These are phyloP conservation scores for Polyommatus icarus DNA, from an alignment of 2,888 invertebrate species.

Conservation along the genomic window DNA sequence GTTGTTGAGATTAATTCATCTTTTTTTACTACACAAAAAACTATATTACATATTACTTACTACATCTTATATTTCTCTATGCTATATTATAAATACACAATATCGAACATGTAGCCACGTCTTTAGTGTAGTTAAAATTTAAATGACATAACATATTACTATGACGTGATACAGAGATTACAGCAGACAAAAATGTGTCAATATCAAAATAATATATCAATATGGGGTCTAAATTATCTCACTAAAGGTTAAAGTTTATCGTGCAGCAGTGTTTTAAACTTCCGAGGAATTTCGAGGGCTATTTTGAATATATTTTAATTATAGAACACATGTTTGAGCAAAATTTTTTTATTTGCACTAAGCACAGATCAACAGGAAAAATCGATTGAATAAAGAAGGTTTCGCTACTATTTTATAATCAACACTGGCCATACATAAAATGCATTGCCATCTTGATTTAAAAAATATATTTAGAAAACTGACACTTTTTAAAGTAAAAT, in stretches of 20 bases:
- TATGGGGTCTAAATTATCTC: background rate
- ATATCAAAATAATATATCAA: background rate
- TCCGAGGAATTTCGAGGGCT: background rate
- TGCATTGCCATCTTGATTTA: slow-evolving; percentile 31
- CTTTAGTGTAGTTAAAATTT: background rate
- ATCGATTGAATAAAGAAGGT: background rate
- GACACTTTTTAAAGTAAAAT: slow-evolving; percentile 60
- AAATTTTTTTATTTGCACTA: background rate
- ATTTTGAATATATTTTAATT: background rate
- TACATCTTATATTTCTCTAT: too few species aligned
- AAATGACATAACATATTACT: background rate
- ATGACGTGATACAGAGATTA: background rate
- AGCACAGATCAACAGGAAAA: background rate
- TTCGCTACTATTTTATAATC: background rate
- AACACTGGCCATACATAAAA: slow-evolving; percentile 25
- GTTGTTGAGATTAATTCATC: too few species aligned
- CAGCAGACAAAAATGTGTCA: background rate
- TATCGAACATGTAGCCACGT: background rate
- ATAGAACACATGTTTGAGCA: background rate
- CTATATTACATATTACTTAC: too few species aligned
- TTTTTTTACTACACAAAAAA: too few species aligned
- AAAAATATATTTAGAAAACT: slow-evolving; percentile 39
- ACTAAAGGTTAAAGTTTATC: too few species aligned
- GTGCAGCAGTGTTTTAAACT: background rate
- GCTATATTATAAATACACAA: too few species aligned